Conservation (phyloP, 2,113 vertebrate species). For the Gopherus flavomarginatus region DNA sequence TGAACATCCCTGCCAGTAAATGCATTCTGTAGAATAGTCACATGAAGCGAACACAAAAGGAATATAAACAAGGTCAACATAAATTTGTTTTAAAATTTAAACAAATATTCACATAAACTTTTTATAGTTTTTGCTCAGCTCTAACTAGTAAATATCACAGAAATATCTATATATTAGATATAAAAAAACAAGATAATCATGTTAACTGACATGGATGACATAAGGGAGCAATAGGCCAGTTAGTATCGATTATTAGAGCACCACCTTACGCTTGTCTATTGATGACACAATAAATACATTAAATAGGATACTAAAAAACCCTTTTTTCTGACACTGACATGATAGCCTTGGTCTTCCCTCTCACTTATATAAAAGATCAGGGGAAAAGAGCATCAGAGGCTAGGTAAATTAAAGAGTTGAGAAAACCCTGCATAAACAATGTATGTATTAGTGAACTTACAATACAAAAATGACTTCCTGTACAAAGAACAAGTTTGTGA, state of each 20-base stretch:
- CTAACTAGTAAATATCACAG: background rate
- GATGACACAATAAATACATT: too few species aligned
- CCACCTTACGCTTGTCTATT: background rate
- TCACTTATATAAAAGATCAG: background rate
- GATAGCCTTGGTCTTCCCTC: background rate
- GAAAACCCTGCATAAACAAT: background rate
- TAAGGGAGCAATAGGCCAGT: background rate
- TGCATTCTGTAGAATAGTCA: background rate
- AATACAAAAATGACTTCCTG: background rate
- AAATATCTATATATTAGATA: background rate
- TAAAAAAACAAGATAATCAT: background rate
- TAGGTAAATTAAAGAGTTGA: background rate
- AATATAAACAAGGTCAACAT: background rate
- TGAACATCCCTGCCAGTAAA: background rate
- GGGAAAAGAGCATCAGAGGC: background rate
- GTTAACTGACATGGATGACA: background rate
- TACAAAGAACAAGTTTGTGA: background rate
- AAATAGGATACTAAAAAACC: too few species aligned
- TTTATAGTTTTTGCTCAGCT: background rate
- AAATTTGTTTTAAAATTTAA: background rate
- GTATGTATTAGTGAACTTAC: background rate
- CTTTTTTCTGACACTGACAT: too few species aligned
- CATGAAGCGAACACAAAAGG: background rate
- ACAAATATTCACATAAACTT: background rate
- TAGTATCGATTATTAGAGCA: background rate